Base-by-base conservation (phyloP, 2,797 vertebrate species). In the Hybognathus amarus region DNA sequence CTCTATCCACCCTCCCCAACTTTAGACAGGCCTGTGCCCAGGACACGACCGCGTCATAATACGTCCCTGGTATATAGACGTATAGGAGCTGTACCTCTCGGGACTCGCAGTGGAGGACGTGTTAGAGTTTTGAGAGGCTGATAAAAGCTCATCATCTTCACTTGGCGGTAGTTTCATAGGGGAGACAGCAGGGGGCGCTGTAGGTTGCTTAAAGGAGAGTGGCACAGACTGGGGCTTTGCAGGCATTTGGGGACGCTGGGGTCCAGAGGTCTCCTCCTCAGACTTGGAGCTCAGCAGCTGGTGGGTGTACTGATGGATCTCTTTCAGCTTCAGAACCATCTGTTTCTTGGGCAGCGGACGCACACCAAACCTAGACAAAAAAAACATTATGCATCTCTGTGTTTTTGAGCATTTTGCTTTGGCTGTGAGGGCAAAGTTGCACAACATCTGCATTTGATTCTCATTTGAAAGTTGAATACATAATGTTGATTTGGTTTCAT, bases 291-390 rank as follows among this genome's bases (percentile, higher is more conserved):
- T 94, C 91, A 89, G 64, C 5, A 95, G 93, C 92, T 93, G 96
- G 91, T 98, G 98, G n/a, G 97, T 99, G 89, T 98, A 99, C 85
- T 97, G 95, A 91, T 98, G 97, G 89, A 99, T 99, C 94, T 99
- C 97, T 93, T 96, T 98, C 92, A 99, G 94, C 87, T 98, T 99
- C 83, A 97, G 91, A 85, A 99, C 93, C 98, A 99, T 99, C 93
- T 98, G 95, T 79, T 95, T 95, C 87, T 97, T 99, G 0, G 97
- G 97, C 85, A 99, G 93, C 30, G 97, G 94, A 17, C 98, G 96
- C 40, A 99, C 97, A 3, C 97, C 98, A 40, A 97, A 99, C 81
- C 98, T 99, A 86, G 36, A 27, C 2, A 42, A 61, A 76, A 27
- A 64, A 9, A 54, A 22, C 4, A 54, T n/a, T 76, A 27, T 8